Evolutionary conservation across 2,797 vertebrate genomes (phyloP).

Genomic region (Sebastes reedi): DNA sequence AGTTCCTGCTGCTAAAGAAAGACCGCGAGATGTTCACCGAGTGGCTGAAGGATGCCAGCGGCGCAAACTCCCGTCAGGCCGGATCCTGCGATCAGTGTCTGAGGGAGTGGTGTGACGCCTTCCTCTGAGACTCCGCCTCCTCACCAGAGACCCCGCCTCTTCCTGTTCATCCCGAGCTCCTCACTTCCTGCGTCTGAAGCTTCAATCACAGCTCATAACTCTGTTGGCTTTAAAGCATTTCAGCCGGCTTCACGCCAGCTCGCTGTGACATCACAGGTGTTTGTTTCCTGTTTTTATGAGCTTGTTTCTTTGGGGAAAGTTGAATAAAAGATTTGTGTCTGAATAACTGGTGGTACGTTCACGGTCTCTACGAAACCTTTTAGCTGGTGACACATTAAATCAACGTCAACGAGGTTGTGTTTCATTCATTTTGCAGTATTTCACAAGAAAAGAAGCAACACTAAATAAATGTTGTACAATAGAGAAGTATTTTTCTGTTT

Average conservation of each 20-base stretch:
- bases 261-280: not conserved
- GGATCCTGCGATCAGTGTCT: conserved; percentile 72
- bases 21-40: conserved; percentile 73
- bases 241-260: not conserved
- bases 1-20: conserved; percentile 79
- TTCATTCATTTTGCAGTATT: too few species aligned
- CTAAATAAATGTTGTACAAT: too few species aligned
- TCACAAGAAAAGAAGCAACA: too few species aligned
- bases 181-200: not conserved
- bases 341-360: not conserved
- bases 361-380: too few species aligned
- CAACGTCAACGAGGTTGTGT: too few species aligned
- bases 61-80: conserved; percentile 70
- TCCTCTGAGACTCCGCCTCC: conserved; percentile 64
- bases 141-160: not conserved
- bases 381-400: too few species aligned
- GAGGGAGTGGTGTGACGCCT: conserved; percentile 78
- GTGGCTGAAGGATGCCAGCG: conserved; percentile 77
- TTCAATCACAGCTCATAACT: not conserved
- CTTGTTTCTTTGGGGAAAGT: not conserved
- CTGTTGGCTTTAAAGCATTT: not conserved
- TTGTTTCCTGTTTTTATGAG: not conserved
- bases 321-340: not conserved
- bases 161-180: not conserved
- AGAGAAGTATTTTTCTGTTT: too few species aligned